Evolutionary conservation across 2,113 vertebrate genomes (phyloP).

Genomic region (Brachionichthys hirsutus): DNA sequence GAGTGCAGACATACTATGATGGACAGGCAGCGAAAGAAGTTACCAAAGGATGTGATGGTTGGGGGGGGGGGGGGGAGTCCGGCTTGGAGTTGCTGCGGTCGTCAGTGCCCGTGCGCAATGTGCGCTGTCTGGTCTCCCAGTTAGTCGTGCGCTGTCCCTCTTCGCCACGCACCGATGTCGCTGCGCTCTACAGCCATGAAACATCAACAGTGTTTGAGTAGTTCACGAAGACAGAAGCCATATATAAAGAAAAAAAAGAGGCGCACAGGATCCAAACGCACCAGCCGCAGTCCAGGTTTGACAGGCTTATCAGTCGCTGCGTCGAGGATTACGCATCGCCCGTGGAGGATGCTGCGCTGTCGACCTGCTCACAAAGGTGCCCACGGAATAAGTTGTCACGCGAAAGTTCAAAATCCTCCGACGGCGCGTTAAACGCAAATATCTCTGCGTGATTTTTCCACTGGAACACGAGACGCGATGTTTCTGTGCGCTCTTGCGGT

Average conservation of each 20-base stretch:
- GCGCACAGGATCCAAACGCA: conserved; percentile 62
- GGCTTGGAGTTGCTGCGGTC: conserved; percentile 58
- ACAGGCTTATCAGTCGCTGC: conserved; percentile 54
- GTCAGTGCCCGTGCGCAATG: conserved; percentile 60
- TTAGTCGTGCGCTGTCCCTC: conserved; percentile 65
- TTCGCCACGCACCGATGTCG: conserved; percentile 57
- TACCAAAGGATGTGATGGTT: conserved; percentile 48
- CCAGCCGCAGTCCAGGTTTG: conserved; percentile 60
- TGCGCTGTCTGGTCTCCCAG: conserved; percentile 54
- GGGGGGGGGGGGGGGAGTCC: no score
- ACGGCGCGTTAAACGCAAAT: conserved; percentile 25
- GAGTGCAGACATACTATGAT: conserved; percentile 95
- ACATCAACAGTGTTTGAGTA: conserved; percentile 48
- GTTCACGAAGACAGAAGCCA: conserved; percentile 51
- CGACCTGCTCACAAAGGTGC: conserved; percentile 41
- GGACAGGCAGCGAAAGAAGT: conserved; percentile 78
- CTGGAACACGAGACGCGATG: conserved; percentile 5
- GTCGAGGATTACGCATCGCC: conserved; percentile 64
- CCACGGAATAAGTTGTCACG: conserved; percentile 54
- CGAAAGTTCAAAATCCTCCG: conserved; percentile 54
- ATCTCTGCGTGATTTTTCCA: conserved; percentile 51
- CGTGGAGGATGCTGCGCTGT: conserved; percentile 43
- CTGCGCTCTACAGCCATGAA: conserved; percentile 67
- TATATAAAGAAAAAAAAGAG: conserved; percentile 25
- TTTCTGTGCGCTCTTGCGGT: conserved; percentile 49